These are phyloP conservation scores for Furcifer pardalis DNA, from an alignment of 2,797 vertebrate genomes.

Conservation along the genomic window DNA sequence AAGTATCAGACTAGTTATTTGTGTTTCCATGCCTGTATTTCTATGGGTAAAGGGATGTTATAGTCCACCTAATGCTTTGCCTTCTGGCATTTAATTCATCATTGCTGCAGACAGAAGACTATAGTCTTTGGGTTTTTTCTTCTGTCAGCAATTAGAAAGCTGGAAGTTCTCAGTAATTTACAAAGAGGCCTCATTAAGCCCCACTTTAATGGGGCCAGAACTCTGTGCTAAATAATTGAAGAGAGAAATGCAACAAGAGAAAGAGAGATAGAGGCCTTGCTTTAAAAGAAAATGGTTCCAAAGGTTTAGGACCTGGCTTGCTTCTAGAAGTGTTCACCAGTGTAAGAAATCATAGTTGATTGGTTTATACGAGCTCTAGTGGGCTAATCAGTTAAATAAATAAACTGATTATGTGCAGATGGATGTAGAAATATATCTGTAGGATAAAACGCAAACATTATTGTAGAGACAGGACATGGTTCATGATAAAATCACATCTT, in stretches of 20 bases:
- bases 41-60: background rate
- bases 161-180: slow-evolving; percentile 66
- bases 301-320: slow-evolving; percentile 41
- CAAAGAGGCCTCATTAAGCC: slow-evolving; percentile 66
- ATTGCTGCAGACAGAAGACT: slow-evolving; percentile 37
- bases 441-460: background rate
- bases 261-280: background rate
- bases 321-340: slow-evolving; percentile 54
- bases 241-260: slow-evolving; percentile 55
- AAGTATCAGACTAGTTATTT: no score
- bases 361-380: background rate
- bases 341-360: background rate
- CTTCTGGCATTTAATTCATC: slow-evolving; percentile 38
- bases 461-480: no score
- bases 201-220: slow-evolving; percentile 66
- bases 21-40: background rate
- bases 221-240: slow-evolving; percentile 72
- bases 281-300: background rate
- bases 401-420: no score
- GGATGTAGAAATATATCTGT: background rate
- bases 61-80: fast-evolving
- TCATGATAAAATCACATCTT: no score
- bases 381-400: background rate
- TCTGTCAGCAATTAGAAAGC: slow-evolving; percentile 67
- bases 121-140: background rate